A percentile compares a stretch with the other conserved stretches of the same genome.
These are phyloP conservation scores for Ara ararauna DNA, from an alignment of 2,797 vertebrate species.

Conservation along the genomic window DNA sequence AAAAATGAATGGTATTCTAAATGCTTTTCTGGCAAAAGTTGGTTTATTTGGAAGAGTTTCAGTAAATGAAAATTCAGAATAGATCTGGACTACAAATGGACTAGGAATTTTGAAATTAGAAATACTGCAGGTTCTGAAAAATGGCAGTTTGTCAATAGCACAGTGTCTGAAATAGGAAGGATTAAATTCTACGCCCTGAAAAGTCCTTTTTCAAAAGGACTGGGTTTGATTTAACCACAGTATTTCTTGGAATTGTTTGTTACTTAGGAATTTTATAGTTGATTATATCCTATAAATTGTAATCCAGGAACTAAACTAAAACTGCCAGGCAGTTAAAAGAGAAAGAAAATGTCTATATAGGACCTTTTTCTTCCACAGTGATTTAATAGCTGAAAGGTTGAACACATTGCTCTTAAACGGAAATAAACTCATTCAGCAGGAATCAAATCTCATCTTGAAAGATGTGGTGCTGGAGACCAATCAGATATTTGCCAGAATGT, in stretches of 20 bases:
- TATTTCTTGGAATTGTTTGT: conserved; percentile 20
- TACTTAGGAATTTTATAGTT: not conserved
- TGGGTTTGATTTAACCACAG: not conserved
- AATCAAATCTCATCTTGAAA: not conserved
- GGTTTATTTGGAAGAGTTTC: not conserved
- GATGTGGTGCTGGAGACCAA: not conserved
- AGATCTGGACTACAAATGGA: not conserved
- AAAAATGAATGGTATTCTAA: not conserved
- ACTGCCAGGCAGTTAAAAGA: not conserved
- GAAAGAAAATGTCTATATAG: not conserved
- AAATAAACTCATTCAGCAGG: not conserved
- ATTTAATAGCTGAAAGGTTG: not conserved
- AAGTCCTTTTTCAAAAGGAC: not conserved
- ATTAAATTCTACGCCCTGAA: not conserved
- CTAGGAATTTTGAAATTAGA: not conserved
- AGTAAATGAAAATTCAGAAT: not conserved
- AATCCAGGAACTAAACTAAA: not conserved
- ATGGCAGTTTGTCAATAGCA: not conserved
- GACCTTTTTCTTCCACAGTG: not conserved
- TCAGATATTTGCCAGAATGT: not conserved
- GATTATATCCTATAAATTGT: not conserved
- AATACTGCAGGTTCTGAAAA: not conserved
- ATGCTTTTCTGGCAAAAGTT: not conserved
- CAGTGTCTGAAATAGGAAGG: not conserved
- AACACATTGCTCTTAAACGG: not conserved